These are phyloP conservation scores for Hirudo medicinalis DNA, from an alignment of 1,140 invertebrate species.

Conservation along the genomic window DNA sequence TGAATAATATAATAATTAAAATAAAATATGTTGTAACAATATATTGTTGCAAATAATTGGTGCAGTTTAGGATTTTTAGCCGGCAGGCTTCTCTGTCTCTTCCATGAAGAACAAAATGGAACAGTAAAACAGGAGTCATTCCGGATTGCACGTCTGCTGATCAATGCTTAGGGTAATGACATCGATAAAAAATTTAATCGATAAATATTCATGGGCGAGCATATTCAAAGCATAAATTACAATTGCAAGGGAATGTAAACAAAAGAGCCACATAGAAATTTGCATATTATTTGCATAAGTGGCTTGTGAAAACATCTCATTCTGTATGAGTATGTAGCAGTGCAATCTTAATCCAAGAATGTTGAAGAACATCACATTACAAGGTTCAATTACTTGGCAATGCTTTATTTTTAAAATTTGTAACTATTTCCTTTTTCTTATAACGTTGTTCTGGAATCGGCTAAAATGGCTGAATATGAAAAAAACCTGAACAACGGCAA, in stretches of 20 bases:
- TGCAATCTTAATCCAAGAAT: background rate
- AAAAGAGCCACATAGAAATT: too few species aligned
- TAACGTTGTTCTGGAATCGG: constrained; percentile 20
- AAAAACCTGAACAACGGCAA: constrained; percentile 54
- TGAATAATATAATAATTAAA: too few species aligned
- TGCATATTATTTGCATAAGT: too few species aligned
- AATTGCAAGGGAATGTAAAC: too few species aligned
- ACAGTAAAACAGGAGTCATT: background rate
- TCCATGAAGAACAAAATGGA: background rate
- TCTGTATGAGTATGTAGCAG: background rate
- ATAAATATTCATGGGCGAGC: too few species aligned
- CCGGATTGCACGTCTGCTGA: background rate
- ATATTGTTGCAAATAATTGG: too few species aligned
- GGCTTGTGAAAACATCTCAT: too few species aligned
- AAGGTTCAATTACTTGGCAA: background rate
- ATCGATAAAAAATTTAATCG: too few species aligned
- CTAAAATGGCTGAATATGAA: background rate
- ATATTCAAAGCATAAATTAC: too few species aligned
- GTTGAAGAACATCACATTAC: background rate
- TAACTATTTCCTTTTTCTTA: background rate
- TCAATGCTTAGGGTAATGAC: background rate
- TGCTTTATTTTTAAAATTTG: background rate
- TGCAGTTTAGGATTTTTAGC: too few species aligned
- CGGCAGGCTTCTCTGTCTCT: background rate
- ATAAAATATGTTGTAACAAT: too few species aligned